phyloP scores from a whole-genome alignment of 2,797 vertebrate genomes.

The Zalophus californianus region DNA sequence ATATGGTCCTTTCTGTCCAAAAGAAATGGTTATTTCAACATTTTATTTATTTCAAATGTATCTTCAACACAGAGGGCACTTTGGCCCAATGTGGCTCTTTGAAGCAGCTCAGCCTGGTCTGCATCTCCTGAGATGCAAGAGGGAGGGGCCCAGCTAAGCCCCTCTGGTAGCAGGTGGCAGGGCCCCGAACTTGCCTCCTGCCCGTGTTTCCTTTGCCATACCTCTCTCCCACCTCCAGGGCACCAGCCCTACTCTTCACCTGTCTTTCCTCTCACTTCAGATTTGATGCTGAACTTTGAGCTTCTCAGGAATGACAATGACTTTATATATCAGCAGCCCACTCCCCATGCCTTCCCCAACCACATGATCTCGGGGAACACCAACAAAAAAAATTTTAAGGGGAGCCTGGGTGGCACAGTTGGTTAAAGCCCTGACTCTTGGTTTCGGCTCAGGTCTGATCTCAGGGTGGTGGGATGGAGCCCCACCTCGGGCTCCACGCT shows the following conservation, averaged over 20 bases:
- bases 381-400: neutral
- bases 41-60: neutral
- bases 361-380: neutral
- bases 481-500: no score
- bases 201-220: accelerated
- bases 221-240: neutral
- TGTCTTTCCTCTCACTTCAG: neutral
- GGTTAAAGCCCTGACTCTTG: no score
- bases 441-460: no score
- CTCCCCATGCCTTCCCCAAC: no score
- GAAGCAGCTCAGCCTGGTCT: neutral
- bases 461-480: no score
- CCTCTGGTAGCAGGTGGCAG: accelerated
- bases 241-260: neutral
- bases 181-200: neutral
- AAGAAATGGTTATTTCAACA: neutral
- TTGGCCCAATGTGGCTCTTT: neutral
- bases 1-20: neutral
- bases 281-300: neutral
- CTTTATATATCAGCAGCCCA: neutral
- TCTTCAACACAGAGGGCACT: neutral
- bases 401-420: no score
- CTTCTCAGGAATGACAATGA: neutral
- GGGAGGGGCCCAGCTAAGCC: neutral
- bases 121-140: neutral